Conservation (phyloP, 1,140 invertebrate species). For the Bombus ignitus region DNA sequence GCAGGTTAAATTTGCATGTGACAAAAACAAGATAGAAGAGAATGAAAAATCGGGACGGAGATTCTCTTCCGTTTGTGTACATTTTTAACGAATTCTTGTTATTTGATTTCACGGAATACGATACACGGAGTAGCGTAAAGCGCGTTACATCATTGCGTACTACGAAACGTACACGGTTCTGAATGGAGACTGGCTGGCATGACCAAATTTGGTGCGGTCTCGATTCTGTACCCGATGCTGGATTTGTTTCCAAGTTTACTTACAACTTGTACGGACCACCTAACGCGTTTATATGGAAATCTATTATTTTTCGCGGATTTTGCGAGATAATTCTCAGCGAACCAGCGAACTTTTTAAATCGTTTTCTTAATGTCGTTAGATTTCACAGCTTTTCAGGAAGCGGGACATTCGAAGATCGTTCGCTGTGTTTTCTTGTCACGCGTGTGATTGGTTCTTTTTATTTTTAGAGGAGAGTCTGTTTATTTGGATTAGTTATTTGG, state of each 20-base stretch:
- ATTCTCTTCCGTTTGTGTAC: background rate
- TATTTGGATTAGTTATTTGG: constrained; percentile 71
- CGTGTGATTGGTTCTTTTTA: constrained; percentile 13
- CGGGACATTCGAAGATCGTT: background rate
- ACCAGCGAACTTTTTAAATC: background rate
- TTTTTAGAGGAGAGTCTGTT: constrained; percentile 64
- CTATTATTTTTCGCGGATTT: background rate
- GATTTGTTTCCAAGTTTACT: constrained; percentile 47
- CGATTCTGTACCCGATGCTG: constrained; percentile 60
- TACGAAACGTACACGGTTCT: constrained; percentile 66
- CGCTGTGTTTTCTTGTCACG: constrained; percentile 11
- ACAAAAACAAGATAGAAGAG: background rate
- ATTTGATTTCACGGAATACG: constrained; percentile 27
- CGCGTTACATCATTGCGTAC: constrained; percentile 72
- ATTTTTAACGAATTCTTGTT: background rate
- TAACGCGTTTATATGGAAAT: background rate
- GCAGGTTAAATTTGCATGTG: background rate
- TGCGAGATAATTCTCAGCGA: background rate
- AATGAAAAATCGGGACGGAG: background rate
- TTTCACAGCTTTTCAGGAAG: background rate
- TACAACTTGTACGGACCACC: background rate
- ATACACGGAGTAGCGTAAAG: constrained; percentile 48
- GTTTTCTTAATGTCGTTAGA: no score
- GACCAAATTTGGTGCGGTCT: constrained; percentile 78
- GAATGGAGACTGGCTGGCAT: constrained; percentile 72